These are phyloP conservation scores for Homarus gammarus DNA, from an alignment of 2,888 invertebrate species.

Conservation along the genomic window DNA sequence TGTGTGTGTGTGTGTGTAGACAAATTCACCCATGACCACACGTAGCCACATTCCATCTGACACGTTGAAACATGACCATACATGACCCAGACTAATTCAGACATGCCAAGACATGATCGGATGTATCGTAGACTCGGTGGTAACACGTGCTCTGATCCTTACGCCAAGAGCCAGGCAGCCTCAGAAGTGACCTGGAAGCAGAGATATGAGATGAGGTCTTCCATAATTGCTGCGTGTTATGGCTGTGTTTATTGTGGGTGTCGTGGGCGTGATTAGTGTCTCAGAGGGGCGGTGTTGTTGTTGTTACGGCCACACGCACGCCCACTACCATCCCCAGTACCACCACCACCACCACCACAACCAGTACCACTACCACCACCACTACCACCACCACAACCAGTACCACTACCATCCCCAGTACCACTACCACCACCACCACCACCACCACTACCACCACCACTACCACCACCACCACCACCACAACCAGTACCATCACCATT, in stretches of 20 bases:
- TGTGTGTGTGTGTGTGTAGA: no score
- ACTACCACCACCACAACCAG: not conserved
- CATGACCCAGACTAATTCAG: not conserved
- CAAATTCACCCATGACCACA: no score
- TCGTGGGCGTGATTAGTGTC: not conserved
- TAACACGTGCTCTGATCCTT: no score
- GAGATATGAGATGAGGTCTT: slow-evolving; percentile 7
- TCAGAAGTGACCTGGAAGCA: not conserved
- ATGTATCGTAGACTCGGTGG: not conserved
- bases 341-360: not conserved
- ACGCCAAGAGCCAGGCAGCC: no score
- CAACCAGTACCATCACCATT: no score
- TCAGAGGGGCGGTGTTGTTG: not conserved
- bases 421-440: no score
- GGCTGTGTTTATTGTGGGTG: slow-evolving; percentile 27
- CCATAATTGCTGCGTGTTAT: slow-evolving; percentile 19
- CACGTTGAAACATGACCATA: no score
- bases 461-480: no score
- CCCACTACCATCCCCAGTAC: not conserved
- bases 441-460: no score
- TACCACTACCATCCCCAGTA: not conserved
- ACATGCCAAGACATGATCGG: not conserved
- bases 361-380: not conserved
- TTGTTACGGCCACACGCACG: not conserved
- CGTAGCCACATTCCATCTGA: no score